Evolutionary conservation across 2,797 vertebrate species (phyloP).

Genomic region (Arrhamphus sclerolepis): DNA sequence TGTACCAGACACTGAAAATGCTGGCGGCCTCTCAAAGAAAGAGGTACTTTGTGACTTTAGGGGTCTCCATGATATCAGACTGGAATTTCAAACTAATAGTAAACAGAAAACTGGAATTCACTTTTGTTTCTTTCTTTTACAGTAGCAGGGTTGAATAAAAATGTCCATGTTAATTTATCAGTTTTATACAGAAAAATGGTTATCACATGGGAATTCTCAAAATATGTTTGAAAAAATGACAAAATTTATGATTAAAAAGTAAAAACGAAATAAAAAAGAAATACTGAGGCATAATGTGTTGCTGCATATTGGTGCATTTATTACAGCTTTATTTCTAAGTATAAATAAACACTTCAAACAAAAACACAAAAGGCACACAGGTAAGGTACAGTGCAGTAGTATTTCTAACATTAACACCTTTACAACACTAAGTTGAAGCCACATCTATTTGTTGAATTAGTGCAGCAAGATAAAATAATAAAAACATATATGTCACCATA

Average conservation of each 20-base stretch:
- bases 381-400: constrained; percentile 20
- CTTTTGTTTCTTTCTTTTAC: not conserved
- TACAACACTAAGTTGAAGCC: constrained; percentile 29
- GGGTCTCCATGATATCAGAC: no score
- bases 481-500: constrained; percentile 47
- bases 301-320: not conserved
- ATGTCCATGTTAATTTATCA: not conserved
- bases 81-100: no score
- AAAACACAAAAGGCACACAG: constrained; percentile 54
- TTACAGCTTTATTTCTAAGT: constrained; percentile 71
- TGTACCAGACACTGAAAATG: no score
- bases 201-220: not conserved
- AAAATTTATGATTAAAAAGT: not conserved
- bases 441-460: constrained; percentile 34
- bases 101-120: no score
- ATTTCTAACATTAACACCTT: constrained; percentile 39
- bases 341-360: constrained; percentile 77
- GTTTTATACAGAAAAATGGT: not conserved
- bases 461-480: constrained; percentile 51
- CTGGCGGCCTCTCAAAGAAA: no score
- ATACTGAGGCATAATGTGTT: not conserved
- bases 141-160: not conserved
- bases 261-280: not conserved
- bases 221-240: not conserved
- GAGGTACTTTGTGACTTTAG: no score